Percentiles rank a stretch among this genome's conserved stretches.
phyloP scores from a whole-genome alignment of 2,888 invertebrate genomes.

The Caenorhabditis sulstoni region DNA sequence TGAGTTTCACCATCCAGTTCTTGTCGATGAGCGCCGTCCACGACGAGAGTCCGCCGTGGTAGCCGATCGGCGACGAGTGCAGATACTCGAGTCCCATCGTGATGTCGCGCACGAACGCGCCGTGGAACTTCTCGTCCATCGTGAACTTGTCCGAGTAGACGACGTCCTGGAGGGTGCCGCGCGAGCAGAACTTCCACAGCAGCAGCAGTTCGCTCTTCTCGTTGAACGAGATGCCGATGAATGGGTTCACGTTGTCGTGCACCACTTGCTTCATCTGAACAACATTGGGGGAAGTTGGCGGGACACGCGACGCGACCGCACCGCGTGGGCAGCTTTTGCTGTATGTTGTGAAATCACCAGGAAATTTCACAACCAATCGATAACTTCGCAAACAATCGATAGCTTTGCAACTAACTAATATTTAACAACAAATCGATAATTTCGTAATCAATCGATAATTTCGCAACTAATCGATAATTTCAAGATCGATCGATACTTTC shows the following conservation, averaged over 20 bases:
- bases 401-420: too few relatives aligned
- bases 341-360: too few relatives aligned
- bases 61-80: slow-evolving; percentile 66
- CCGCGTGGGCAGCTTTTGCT: too few relatives aligned
- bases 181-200: slow-evolving; percentile 67
- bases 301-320: too few relatives aligned
- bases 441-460: neutral
- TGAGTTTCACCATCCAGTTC: slow-evolving; percentile 70
- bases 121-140: slow-evolving; percentile 70
- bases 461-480: too few relatives aligned
- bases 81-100: slow-evolving; percentile 71
- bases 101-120: slow-evolving; percentile 69
- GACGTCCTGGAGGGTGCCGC: slow-evolving; percentile 65
- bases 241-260: slow-evolving; percentile 96
- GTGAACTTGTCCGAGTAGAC: slow-evolving; percentile 69
- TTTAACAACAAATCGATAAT: slow-evolving; percentile 8
- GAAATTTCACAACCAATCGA: too few relatives aligned
- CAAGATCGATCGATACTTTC: too few relatives aligned
- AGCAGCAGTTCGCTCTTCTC: slow-evolving; percentile 66
- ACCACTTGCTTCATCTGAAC: slow-evolving; percentile 89
- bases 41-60: slow-evolving; percentile 66
- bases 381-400: too few relatives aligned
- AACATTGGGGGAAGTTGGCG: too few relatives aligned
- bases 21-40: slow-evolving; percentile 69
- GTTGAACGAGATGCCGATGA: slow-evolving; percentile 86